These are phyloP conservation scores for Drosophila busckii DNA, from an alignment of 1,140 invertebrate species.

Conservation along the genomic window DNA sequence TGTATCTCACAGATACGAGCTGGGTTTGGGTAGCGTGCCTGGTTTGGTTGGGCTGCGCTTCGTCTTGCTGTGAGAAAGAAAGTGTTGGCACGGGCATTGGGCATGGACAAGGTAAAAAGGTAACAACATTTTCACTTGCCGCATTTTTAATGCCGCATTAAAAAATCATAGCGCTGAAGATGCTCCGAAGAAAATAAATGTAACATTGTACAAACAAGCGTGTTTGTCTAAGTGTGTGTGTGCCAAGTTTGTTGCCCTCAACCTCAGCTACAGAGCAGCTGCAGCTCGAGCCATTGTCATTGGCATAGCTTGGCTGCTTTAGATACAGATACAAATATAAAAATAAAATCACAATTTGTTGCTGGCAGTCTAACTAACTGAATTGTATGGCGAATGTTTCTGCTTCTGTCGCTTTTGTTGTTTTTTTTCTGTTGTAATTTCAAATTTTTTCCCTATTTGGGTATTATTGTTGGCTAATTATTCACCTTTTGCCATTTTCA, in stretches of 20 bases:
- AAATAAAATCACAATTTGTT: constrained; percentile 51
- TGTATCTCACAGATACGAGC: constrained; percentile 63
- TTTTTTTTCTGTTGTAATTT: constrained; percentile 70
- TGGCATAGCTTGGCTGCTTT: constrained; percentile 41
- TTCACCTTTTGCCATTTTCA: constrained; percentile 74
- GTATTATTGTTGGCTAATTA: constrained; percentile 73
- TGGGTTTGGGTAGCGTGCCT: constrained; percentile 10
- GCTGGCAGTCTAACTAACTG: constrained; percentile 18
- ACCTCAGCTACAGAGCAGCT: constrained; percentile 12
- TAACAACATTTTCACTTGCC: constrained; percentile 71
- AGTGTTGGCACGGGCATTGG: constrained; percentile 27
- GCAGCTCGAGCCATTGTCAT: constrained; percentile 53
- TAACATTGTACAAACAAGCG: constrained; percentile 30
- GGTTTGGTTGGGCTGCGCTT: constrained; percentile 3
- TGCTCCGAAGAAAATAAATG: constrained; percentile 44
- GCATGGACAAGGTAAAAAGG: constrained; percentile 46
- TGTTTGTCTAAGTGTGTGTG: background rate
- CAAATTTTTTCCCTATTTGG: constrained; percentile 48
- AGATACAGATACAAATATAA: constrained; percentile 21
- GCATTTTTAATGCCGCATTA: constrained; percentile 56
- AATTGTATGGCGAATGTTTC: constrained; percentile 58
- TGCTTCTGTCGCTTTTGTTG: constrained; percentile 45
- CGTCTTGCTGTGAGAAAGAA: constrained; percentile 44
- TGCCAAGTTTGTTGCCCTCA: constrained; percentile 55
- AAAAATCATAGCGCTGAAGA: constrained; percentile 54